Percentiles rank a stretch among this genome's conserved stretches.
Conservation (phyloP, 2,113 vertebrate species). For the Pseudonaja textilis region DNA sequence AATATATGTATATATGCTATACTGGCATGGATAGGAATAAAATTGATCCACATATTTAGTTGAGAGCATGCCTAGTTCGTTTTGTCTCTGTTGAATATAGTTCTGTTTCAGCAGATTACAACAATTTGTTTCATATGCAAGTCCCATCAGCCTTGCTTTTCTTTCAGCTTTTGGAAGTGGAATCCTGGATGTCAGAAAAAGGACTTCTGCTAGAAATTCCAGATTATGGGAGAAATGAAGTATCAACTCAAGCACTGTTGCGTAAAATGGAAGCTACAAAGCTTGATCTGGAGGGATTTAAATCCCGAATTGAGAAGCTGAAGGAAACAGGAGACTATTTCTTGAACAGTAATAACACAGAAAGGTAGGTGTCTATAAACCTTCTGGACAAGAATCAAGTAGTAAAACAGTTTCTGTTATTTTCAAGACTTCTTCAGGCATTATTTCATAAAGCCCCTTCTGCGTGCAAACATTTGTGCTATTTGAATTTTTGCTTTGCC, state of each 20-base stretch:
- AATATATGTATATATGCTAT: background rate
- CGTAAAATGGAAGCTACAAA: slow-evolving; percentile 76
- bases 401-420: background rate
- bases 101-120: slow-evolving; percentile 14
- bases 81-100: background rate
- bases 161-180: slow-evolving; percentile 79
- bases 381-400: background rate
- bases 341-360: slow-evolving; percentile 70
- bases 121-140: background rate
- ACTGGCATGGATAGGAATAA: background rate
- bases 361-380: slow-evolving; percentile 69
- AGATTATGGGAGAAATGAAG: slow-evolving; percentile 81
- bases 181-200: slow-evolving; percentile 80
- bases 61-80: background rate
- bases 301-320: slow-evolving; percentile 62
- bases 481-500: background rate
- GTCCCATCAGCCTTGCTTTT: slow-evolving; percentile 20
- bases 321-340: slow-evolving; percentile 72
- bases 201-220: slow-evolving; percentile 65
- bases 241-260: slow-evolving; percentile 74
- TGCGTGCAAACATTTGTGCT: background rate
- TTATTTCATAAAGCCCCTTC: background rate
- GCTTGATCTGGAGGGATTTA: slow-evolving; percentile 78
- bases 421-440: background rate
- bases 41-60: background rate